Base-by-base conservation (phyloP, 2,888 invertebrate species). In the Hemaris fuciformis region DNA sequence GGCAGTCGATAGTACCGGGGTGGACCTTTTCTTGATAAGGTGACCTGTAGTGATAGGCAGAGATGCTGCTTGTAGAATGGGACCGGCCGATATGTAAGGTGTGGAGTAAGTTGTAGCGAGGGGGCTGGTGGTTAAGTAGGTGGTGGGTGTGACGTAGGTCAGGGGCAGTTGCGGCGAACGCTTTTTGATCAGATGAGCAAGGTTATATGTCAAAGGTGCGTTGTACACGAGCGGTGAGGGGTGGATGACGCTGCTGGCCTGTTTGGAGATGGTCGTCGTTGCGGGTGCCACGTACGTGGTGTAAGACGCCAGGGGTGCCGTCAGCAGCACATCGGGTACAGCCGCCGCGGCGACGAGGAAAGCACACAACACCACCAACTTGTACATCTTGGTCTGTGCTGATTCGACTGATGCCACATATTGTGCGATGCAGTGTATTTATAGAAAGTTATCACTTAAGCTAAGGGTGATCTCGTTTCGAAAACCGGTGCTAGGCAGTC, bases 361-460 rank as follows among this genome's bases (percentile, higher is more conserved):
- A 85, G 93, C 93, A 80, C 89, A 94, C 93, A 95, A 93, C 81
- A 94, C 93, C 87, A 94, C 93, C 88, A 90, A 74, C 77, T 89
- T 91, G 78, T 82, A 89, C 91, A 93, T 93, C 76, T 81, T 91
- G 84, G 84, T 87, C 81, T 90, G 85, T 86, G 89, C 89, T 87
- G 85, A 73, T 83, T 75, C 84, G 79, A 89, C 87, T 91, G 91
- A 90, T 90, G 77, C 75, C 73, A 53, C 66, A 73, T 70, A 69
- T 70, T 71, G 64, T 62, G 48, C 64, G 61, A 62, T 62, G 60
- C 67, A 72, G 73, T 69, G 80, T 89, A 88, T 91, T 86, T 91
- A 91, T 89, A 88, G 78, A 83, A 83, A 84, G 75, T 77, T 70
- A 74, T 81, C 69, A 75, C 73, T 72, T 81, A 81, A 83, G 76